phyloP scores from a whole-genome alignment of 2,797 vertebrate genomes.

The Acanthurus tractus region DNA sequence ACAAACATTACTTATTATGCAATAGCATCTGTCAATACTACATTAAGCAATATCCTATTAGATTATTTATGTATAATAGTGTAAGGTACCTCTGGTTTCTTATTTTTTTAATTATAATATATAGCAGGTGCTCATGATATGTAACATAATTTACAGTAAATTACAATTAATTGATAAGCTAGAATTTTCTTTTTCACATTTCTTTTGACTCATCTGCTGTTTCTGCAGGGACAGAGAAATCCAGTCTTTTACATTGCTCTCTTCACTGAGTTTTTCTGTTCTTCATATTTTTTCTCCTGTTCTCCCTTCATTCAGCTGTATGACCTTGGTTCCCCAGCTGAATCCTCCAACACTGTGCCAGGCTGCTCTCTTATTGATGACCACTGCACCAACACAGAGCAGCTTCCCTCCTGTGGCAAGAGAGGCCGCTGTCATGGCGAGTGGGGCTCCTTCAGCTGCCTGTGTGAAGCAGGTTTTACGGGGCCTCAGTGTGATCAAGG shows the following conservation, averaged over 20 bases:
- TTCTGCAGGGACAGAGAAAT: background rate
- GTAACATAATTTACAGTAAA: too few species aligned
- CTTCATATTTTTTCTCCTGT: conserved; percentile 13
- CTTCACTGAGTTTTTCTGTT: background rate
- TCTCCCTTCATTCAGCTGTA: conserved; percentile 82
- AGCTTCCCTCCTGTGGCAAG: conserved; percentile 83
- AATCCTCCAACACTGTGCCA: conserved; percentile 84
- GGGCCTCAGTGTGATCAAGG: conserved; percentile 80
- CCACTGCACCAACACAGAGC: conserved; percentile 84
- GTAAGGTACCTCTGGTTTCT: too few species aligned
- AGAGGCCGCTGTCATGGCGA: conserved; percentile 87
- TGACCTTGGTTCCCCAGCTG: conserved; percentile 89
- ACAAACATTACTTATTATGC: too few species aligned
- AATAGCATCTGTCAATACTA: too few species aligned
- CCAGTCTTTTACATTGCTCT: background rate
- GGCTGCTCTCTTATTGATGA: conserved; percentile 87
- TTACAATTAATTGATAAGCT: background rate
- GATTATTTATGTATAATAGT: too few species aligned
- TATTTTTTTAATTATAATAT: too few species aligned
- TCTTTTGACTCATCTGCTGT: background rate
- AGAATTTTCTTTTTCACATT: background rate
- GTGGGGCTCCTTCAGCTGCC: conserved; percentile 86
- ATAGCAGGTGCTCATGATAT: too few species aligned
- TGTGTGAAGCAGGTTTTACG: conserved; percentile 85
- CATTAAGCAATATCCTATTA: too few species aligned